Conservation (phyloP, 2,113 vertebrate genomes). For the Cavia porcellus region DNA sequence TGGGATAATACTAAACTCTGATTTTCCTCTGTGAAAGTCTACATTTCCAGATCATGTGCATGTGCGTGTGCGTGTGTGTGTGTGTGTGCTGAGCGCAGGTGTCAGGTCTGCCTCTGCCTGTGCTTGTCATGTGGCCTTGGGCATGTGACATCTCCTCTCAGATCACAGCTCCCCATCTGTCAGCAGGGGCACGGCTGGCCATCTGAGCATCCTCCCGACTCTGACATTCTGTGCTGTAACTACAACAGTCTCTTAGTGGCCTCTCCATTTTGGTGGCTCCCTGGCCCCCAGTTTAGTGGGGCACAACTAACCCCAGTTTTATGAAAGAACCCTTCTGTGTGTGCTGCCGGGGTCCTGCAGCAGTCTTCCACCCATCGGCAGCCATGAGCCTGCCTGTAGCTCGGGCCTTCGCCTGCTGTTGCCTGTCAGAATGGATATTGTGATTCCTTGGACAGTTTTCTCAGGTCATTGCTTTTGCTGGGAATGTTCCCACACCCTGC, state of each 20-base stretch:
- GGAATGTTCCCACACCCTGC: neutral
- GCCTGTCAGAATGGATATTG: neutral
- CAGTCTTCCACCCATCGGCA: neutral
- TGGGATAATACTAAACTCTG: neutral
- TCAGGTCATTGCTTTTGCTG: neutral
- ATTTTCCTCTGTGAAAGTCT: neutral
- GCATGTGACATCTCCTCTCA: neutral
- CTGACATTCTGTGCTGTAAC: neutral
- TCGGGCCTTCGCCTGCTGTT: neutral
- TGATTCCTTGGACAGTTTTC: constrained; percentile 27
- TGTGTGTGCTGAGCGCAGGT: neutral
- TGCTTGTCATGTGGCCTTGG: neutral
- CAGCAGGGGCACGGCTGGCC: neutral
- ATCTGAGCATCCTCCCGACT: neutral
- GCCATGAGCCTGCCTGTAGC: neutral
- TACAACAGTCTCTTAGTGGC: neutral
- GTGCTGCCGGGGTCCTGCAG: rapidly evolving
- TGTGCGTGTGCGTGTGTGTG: neutral
- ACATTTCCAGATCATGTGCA: neutral
- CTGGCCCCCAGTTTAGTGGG: neutral
- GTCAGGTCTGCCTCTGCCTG: neutral
- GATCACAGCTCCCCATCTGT: neutral
- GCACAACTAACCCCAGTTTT: neutral
- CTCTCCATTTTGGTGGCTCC: neutral
- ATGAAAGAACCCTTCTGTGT: neutral